Conservation (phyloP, 1,140 invertebrate species). For the Orius laevigatus region DNA sequence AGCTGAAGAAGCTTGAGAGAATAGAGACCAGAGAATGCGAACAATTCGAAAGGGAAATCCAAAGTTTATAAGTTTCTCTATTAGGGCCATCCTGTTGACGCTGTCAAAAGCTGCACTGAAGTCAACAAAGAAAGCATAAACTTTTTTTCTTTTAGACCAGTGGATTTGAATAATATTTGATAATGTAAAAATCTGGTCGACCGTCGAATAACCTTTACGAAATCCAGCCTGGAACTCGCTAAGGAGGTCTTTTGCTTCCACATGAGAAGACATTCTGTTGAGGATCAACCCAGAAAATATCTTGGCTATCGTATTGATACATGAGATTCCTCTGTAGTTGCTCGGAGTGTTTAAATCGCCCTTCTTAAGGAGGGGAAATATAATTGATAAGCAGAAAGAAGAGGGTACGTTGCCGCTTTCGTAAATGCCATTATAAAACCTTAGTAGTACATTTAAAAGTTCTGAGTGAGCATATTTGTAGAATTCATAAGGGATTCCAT, state of each 20-base stretch:
- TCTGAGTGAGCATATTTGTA: background rate
- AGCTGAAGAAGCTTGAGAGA: background rate
- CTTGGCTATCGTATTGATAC: conserved; percentile 10
- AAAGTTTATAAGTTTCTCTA: background rate
- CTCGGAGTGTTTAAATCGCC: conserved; percentile 4
- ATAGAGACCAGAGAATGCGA: background rate
- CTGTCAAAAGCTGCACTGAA: conserved; percentile 8
- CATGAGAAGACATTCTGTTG: conserved; percentile 3
- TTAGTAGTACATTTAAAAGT: conserved; percentile 1
- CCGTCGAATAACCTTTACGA: conserved; percentile 12
- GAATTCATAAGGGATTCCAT: conserved; percentile 14
- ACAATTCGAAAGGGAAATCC: background rate
- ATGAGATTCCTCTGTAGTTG: conserved; percentile 15
- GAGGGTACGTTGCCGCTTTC: background rate
- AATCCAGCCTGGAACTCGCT: conserved; percentile 8
- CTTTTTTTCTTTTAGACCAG: background rate
- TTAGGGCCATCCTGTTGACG: background rate
- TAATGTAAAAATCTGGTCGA: conserved; percentile 8
- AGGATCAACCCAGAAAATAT: conserved; percentile 6
- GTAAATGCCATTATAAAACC: conserved; percentile 6
- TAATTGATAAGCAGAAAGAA: conserved; percentile 2
- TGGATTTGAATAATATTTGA: conserved; percentile 5
- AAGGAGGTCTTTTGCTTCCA: conserved; percentile 1
- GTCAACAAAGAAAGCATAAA: conserved; percentile 12
- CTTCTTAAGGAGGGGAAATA: conserved; percentile 13